Evolutionary conservation across 37 sponge, comb jelly and placozoan genomes (phyloP).

Genomic region (Theonella swinhoei): DNA sequence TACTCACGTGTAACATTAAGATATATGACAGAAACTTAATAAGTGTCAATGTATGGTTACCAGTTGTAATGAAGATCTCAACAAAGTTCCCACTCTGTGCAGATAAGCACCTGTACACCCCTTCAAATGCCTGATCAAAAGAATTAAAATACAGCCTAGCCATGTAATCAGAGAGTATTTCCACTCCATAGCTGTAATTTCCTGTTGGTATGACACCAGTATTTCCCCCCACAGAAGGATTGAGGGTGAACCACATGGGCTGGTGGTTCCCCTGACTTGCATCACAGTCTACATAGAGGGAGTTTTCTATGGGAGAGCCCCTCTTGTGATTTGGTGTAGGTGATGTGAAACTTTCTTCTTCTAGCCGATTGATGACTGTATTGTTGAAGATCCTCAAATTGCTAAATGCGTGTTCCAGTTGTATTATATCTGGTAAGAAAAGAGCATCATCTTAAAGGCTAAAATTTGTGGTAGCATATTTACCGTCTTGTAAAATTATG

Average conservation of each 20-base stretch:
- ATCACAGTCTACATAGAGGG: background rate
- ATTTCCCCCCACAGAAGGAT: background rate
- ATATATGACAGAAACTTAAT: background rate
- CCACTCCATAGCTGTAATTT: background rate
- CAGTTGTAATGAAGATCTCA: background rate
- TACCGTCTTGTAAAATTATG: background rate
- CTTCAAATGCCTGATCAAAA: background rate
- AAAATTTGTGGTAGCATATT: background rate
- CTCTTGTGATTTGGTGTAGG: background rate
- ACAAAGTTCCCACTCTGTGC: background rate
- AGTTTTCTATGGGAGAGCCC: background rate
- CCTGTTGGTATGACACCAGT: background rate
- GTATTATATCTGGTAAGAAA: background rate
- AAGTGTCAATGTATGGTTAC: background rate
- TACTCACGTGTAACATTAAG: too few species aligned
- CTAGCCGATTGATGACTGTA: conserved; percentile 7
- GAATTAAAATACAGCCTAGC: background rate
- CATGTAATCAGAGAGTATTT: background rate
- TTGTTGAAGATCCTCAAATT: conserved; percentile 2
- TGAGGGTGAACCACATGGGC: background rate
- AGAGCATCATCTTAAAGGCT: background rate
- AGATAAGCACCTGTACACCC: background rate
- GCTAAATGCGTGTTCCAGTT: background rate
- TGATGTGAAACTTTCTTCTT: background rate
- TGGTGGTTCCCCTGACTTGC: conserved; percentile 16